Conservation (phyloP, 2,888 invertebrate species). For the Mesochorus sp. region DNA sequence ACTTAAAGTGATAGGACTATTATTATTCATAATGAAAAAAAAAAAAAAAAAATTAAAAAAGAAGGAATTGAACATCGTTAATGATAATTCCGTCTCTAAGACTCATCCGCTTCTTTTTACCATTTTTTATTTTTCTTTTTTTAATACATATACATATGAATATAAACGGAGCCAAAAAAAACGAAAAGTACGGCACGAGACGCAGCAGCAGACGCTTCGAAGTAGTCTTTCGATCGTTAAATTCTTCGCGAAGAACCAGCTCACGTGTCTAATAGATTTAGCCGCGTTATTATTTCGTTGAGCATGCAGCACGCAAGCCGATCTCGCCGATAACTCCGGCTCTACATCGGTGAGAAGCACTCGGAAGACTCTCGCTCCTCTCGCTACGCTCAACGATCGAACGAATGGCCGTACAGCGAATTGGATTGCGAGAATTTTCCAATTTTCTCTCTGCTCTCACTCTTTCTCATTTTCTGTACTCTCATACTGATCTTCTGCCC, state of each 20-base stretch:
- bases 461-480: constrained; percentile 20
- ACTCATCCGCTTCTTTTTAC: too few species aligned
- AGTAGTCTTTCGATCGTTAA: constrained; percentile 60
- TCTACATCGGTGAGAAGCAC: constrained; percentile 28
- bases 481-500: constrained; percentile 22
- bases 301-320: constrained; percentile 74
- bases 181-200: neutral
- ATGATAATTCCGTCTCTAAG: too few species aligned
- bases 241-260: constrained; percentile 51
- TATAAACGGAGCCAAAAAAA: neutral
- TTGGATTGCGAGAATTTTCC: constrained; percentile 69
- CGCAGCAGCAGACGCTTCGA: constrained; percentile 3
- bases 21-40: too few species aligned
- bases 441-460: constrained; percentile 58
- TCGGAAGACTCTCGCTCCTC: constrained; percentile 29
- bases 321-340: constrained; percentile 55
- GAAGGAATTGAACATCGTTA: too few species aligned
- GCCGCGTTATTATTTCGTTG: constrained; percentile 76
- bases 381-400: constrained; percentile 51
- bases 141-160: too few species aligned
- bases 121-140: too few species aligned
- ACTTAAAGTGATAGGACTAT: too few species aligned
- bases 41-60: too few species aligned
- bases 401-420: constrained; percentile 68
- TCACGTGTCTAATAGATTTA: constrained; percentile 76